Evolutionary conservation across 2,888 invertebrate species (phyloP), one percentile per base, ranked within the genome.

Genomic region (Phyto melanocephala): DNA sequence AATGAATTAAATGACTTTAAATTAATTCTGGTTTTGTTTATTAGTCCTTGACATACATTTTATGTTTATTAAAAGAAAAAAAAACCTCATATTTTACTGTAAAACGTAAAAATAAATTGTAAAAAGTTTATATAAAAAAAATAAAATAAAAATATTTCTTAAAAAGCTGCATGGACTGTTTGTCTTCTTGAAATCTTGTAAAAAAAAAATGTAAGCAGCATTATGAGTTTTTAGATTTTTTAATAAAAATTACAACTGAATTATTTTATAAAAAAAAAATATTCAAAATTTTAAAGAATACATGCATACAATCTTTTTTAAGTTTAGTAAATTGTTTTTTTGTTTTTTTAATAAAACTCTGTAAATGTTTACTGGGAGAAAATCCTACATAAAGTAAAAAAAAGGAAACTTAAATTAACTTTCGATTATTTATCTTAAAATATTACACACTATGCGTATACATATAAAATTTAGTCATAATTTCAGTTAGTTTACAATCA

Each of bases 251-350:
- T 20, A 54, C n/a, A 67, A 40, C 1, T 35, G 35, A 17, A 47
- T 70, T 54, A 45, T 15, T 60, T 67, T 37, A 67, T 24, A 33
- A 15, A 20, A 37, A 54, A 24, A 37, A 50, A 65, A 65, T 35
- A 17, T 7, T 58, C 11, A 28, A 45, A 35, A 20, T 54, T 1
- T 15, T 28, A n/a, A 42, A 13, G 33, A 22, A 74, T n/a, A 67
- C 50, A 28, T 37, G 22, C 6, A 50, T 42, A 11, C 47, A 72
- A 3, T 40, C 6, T 28, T 5, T 28, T 72, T 33, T 72, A 52
- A 67, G 45, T 78, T 78, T 71, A 71, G 78, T 71, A 35, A 71
- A 78, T 63, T 77, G 33, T 62, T 70, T 75, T 75, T 22, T 5
- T 28, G 28, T 28, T 5, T 5, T 5, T 28, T 3, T 28, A 28